Conservation (phyloP, 1,140 invertebrate genomes). For the Drosophila bocqueti region DNA sequence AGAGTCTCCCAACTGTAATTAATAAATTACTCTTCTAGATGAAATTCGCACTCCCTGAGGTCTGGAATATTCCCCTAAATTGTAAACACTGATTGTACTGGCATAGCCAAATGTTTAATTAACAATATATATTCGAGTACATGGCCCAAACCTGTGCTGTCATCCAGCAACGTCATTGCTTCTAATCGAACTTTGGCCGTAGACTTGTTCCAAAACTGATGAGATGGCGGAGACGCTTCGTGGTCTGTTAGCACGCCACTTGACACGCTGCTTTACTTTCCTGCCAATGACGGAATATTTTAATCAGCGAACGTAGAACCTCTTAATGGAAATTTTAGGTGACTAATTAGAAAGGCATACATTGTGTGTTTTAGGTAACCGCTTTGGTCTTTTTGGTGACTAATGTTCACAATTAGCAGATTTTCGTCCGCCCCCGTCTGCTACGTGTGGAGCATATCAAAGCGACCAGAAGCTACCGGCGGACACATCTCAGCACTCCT, state of each 20-base stretch:
- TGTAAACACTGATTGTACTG: background rate
- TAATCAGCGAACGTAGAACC: background rate
- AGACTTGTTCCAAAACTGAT: background rate
- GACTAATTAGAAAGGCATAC: conserved; percentile 2
- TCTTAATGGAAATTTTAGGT: background rate
- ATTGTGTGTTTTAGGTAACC: background rate
- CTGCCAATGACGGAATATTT: background rate
- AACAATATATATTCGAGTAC: background rate
- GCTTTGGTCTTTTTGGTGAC: conserved; percentile 38
- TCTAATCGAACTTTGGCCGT: conserved; percentile 23
- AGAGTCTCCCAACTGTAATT: background rate
- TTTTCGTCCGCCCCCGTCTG: conserved; percentile 53
- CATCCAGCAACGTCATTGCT: conserved; percentile 10
- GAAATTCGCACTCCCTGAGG: background rate
- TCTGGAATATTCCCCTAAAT: conserved; percentile 10
- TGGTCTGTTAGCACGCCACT: conserved; percentile 9
- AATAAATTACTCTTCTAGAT: background rate
- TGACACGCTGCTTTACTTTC: conserved; percentile 12
- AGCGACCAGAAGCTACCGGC: conserved; percentile 26
- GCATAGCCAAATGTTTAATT: background rate
- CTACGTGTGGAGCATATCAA: conserved; percentile 63
- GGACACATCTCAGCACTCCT: conserved; percentile 21
- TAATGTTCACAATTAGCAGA: conserved; percentile 74
- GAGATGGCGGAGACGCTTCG: conserved; percentile 1
- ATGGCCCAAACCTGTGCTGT: conserved; percentile 4